Percentiles rank a stretch among this genome's conserved stretches.
These are phyloP conservation scores for Semnornis frantzii DNA, from an alignment of 2,113 vertebrate genomes.

Conservation along the genomic window DNA sequence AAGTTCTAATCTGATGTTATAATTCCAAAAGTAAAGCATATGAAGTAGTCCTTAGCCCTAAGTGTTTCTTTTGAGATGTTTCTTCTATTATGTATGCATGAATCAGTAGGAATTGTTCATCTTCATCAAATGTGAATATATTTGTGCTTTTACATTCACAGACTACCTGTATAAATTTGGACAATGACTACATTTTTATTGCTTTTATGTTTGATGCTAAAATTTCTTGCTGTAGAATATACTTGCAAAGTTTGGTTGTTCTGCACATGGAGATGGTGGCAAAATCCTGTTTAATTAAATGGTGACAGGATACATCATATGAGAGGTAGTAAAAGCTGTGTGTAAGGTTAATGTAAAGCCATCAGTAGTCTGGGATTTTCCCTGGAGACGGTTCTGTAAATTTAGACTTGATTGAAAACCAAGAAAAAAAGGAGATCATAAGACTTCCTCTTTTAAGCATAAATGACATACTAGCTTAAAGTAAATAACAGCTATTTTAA, in stretches of 20 bases:
- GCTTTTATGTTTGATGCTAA: not conserved
- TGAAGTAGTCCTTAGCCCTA: not conserved
- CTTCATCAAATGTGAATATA: not conserved
- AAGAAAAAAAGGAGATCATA: slow-evolving; percentile 2
- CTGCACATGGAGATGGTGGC: not conserved
- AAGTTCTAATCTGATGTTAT: not conserved
- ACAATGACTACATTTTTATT: not conserved
- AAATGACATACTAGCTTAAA: slow-evolving; percentile 46
- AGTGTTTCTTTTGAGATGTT: not conserved
- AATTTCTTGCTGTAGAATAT: not conserved
- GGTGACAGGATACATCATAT: not conserved
- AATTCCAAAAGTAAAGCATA: not conserved
- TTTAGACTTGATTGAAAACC: slow-evolving; percentile 55
- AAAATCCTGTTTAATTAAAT: slow-evolving; percentile 30
- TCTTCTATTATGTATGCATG: not conserved
- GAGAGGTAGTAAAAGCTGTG: slow-evolving; percentile 43
- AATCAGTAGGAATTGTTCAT: slow-evolving; percentile 14
- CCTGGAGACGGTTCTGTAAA: slow-evolving; percentile 32
- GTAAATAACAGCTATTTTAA: slow-evolving; percentile 17
- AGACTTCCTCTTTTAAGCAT: slow-evolving; percentile 6
- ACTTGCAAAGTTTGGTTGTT: not conserved
- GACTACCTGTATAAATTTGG: not conserved
- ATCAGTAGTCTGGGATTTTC: slow-evolving; percentile 34
- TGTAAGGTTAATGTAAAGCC: slow-evolving; percentile 41
- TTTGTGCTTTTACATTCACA: slow-evolving; percentile 1